phyloP scores from a whole-genome alignment of 2,888 invertebrate species.

The Biston stratarius region DNA sequence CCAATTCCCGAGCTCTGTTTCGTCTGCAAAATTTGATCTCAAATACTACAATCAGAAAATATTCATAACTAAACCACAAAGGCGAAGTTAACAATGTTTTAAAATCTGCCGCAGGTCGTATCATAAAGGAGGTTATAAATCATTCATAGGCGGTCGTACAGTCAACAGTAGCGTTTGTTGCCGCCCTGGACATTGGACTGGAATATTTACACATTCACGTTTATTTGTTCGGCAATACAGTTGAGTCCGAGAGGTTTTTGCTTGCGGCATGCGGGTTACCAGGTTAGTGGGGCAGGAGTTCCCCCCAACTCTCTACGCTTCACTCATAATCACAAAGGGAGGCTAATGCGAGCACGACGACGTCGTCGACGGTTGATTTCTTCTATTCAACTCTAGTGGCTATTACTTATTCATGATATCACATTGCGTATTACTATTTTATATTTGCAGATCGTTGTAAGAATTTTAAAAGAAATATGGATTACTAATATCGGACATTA shows the following conservation, averaged over 20 bases:
- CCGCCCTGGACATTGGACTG: conserved; percentile 49
- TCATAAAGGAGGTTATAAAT: conserved; percentile 55
- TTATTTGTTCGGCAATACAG: conserved; percentile 69
- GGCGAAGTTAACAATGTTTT: conserved; percentile 20
- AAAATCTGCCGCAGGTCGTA: conserved; percentile 46
- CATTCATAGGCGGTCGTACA: conserved; percentile 55
- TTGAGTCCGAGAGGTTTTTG: conserved; percentile 59
- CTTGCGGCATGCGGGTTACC: conserved; percentile 69
- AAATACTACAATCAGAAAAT: conserved; percentile 9
- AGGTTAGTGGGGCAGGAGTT: conserved; percentile 76
- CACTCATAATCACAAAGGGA: conserved; percentile 64
- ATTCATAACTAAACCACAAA: conserved; percentile 14
- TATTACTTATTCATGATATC: conserved; percentile 20
- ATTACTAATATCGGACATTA: no score
- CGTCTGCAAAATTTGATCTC: not conserved
- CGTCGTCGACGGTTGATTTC: conserved; percentile 49
- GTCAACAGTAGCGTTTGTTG: conserved; percentile 53
- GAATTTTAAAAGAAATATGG: no score
- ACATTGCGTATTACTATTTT: conserved; percentile 17
- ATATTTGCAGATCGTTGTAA: not conserved
- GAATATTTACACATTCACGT: conserved; percentile 66
- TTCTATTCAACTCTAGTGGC: conserved; percentile 48
- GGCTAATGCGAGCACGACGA: conserved; percentile 51
- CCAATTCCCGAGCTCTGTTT: not conserved
- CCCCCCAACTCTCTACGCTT: conserved; percentile 51